Conservation (phyloP, 2,113 vertebrate species). For the Varanus salvator region DNA sequence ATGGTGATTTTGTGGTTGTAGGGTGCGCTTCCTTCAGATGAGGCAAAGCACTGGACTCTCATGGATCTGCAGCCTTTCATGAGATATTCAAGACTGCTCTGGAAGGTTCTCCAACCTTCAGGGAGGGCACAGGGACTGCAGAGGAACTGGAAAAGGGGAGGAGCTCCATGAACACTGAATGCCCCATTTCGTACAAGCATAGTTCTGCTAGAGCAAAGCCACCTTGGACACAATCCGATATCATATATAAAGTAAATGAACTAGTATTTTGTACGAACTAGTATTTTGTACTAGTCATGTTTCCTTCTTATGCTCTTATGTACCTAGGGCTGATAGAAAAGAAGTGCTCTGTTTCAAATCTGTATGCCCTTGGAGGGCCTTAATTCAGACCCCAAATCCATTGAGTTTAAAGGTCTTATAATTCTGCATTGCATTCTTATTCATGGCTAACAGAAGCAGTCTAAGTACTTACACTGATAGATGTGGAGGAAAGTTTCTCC, state of each 20-base stretch:
- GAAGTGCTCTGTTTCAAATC: too few species aligned
- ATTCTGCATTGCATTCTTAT: background rate
- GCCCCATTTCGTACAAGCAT: too few species aligned
- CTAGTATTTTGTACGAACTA: too few species aligned
- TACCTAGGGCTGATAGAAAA: too few species aligned
- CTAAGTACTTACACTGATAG: conserved; percentile 90
- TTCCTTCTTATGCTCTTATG: too few species aligned
- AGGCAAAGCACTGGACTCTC: background rate
- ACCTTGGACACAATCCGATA: too few species aligned
- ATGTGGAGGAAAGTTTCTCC: conserved; percentile 98
- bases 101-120: background rate
- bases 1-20: background rate
- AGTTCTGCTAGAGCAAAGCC: too few species aligned
- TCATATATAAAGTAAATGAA: too few species aligned
- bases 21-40: background rate
- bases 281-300: too few species aligned
- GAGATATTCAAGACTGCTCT: background rate
- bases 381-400: background rate
- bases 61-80: background rate
- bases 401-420: background rate
- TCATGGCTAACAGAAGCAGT: background rate
- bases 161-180: too few species aligned
- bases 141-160: too few species aligned
- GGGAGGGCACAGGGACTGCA: background rate
- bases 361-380: too few species aligned